Evolutionary conservation across 2,888 invertebrate genomes (phyloP).

Genomic region (Polydrusus pterygomalis): DNA sequence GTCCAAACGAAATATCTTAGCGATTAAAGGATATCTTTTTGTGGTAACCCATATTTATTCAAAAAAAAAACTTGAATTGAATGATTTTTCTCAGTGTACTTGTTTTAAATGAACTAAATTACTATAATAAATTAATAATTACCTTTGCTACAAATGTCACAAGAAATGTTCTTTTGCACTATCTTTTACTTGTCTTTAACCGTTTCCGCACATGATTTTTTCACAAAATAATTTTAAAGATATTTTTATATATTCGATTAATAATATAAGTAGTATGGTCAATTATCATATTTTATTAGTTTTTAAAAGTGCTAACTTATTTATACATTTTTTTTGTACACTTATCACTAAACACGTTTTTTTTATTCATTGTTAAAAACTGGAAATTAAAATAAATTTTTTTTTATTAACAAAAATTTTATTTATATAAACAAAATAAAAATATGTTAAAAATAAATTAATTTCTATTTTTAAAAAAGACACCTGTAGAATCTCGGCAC

Average conservation of each 20-base stretch:
- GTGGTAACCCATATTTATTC: no score
- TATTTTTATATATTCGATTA: no score
- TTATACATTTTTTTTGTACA: not conserved
- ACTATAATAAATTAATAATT: no score
- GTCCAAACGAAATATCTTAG: no score
- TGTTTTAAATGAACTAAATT: no score
- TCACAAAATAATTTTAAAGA: not conserved
- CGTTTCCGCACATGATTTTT: not conserved
- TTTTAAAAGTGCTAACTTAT: not conserved
- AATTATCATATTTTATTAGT: not conserved
- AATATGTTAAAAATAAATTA: not conserved
- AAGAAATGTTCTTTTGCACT: not conserved
- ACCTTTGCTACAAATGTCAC: not conserved
- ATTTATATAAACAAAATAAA: not conserved
- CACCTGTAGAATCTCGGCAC: slow-evolving; percentile 43
- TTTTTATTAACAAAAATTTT: not conserved
- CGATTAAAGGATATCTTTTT: no score
- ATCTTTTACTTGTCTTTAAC: not conserved
- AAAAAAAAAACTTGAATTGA: no score
- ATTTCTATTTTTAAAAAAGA: slow-evolving; percentile 11
- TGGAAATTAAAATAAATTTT: not conserved
- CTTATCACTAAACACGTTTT: not conserved
- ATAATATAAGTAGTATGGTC: no score
- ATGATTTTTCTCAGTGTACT: no score
- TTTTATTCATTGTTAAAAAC: not conserved